Base-by-base conservation (phyloP, 2,113 vertebrate species). In the Oceanodroma tethys region DNA sequence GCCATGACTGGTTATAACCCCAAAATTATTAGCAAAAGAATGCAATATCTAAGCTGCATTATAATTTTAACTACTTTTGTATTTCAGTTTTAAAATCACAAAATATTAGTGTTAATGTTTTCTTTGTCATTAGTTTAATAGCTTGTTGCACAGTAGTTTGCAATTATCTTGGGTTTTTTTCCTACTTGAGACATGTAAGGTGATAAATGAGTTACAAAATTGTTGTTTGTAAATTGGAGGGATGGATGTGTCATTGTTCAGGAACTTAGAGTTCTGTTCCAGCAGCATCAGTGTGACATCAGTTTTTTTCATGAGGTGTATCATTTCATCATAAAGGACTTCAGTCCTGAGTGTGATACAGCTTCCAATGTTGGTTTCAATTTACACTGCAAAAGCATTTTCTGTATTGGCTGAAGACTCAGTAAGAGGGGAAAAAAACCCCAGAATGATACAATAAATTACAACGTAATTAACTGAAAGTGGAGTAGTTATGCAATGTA, bases 381-480 rank as follows among this genome's bases (percentile, higher is more conserved):
- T 74, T 93, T 92, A 84, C 55, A 65, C 25, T 72, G 60, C 25
- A 88, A 32, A 86, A 92, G 42, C 86, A 47, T 91, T 93, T 97
- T 91, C 45, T 5, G 25, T 48, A 23, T 38, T 92, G 74, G 74
- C 36, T 71, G 72, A 93, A 95, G 55, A 55, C 12, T 94, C 10
- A 16, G 43, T 34, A 42, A 48, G 43, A 36, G 15, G 9, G 3
- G 1, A 11, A 11, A 50, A 50, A 55, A 36, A 8, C 0, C 27
- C 20, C 66, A 81, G 50, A 87, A 79, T 16, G 73, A 65, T 36
- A 25, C 47, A 85, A 94, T 56, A 84, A 72, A 90, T 95, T 84
- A 29, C 43, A 68, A 11, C 13, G 16, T 52, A 53, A 66, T 84
- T 88, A 92, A 81, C 72, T 79, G 43, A 67, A 81, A 95, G 29